A percentile compares a stretch with the other conserved stretches of the same genome.
These are phyloP conservation scores for Psephotus haematonotus DNA, from an alignment of 2,113 vertebrate species.

Conservation along the genomic window DNA sequence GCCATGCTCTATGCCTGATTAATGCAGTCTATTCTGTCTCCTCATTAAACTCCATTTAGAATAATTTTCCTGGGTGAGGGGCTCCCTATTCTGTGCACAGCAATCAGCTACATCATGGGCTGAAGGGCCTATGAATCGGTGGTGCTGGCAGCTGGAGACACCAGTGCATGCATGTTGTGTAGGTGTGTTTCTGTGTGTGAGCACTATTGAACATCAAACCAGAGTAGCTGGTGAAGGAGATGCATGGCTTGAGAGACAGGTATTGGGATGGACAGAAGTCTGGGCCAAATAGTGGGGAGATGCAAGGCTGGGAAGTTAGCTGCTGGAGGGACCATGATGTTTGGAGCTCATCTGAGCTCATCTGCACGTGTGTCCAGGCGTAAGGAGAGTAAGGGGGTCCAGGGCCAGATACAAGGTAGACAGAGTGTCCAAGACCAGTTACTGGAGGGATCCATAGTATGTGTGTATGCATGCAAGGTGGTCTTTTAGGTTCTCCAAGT, in stretches of 20 bases:
- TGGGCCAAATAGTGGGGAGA: neutral
- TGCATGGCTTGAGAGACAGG: fast-evolving
- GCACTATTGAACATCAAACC: fast-evolving
- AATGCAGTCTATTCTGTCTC: neutral
- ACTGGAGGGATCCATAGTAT: neutral
- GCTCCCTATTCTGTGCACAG: neutral
- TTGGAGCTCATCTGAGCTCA: neutral
- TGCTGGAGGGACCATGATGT: no score
- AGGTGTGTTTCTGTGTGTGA: neutral
- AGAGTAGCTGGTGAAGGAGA: neutral
- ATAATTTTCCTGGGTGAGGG: neutral
- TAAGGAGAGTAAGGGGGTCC: neutral
- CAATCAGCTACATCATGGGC: no score
- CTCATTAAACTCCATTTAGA: neutral
- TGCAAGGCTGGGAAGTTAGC: fast-evolving
- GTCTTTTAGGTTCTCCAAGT: neutral
- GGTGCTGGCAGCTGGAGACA: neutral
- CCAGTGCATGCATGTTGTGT: fast-evolving
- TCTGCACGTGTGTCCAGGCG: neutral
- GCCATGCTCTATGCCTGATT: neutral
- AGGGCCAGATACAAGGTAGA: neutral
- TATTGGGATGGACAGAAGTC: neutral
- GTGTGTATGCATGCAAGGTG: fast-evolving
- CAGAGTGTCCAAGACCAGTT: neutral
- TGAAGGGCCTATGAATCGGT: neutral